Percentiles rank a stretch among this genome's conserved stretches.
These are phyloP conservation scores for Eurosta solidaginis DNA, from an alignment of 1,140 invertebrate genomes.

Conservation along the genomic window DNA sequence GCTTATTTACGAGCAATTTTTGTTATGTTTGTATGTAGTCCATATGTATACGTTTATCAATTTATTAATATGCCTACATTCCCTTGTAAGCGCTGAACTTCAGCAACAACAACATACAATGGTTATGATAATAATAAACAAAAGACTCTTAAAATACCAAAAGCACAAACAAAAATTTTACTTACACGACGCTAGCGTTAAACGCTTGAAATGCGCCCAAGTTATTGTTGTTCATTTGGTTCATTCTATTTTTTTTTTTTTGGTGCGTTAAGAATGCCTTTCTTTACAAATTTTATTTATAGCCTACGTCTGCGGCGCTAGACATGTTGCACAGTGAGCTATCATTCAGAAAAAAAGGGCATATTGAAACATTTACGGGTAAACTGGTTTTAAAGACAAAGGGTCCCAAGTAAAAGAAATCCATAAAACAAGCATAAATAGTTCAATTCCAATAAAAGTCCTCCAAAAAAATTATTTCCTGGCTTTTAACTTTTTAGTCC, in stretches of 20 bases:
- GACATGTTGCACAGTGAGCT: no score
- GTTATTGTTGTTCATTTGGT: no score
- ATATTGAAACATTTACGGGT: no score
- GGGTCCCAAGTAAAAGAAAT: no score
- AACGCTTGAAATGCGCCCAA: no score
- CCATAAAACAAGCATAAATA: no score
- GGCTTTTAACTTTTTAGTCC: no score
- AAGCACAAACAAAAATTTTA: not conserved
- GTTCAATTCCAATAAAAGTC: no score
- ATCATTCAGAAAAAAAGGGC: no score
- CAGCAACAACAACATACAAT: not conserved
- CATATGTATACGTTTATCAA: not conserved
- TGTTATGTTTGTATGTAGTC: not conserved
- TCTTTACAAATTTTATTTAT: constrained; percentile 13
- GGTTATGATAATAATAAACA: constrained; percentile 19
- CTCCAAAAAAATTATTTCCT: no score
- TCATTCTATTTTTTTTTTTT: not conserved
- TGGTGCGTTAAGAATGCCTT: not conserved
- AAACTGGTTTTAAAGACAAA: no score
- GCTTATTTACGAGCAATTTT: not conserved
- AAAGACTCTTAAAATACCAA: constrained; percentile 8
- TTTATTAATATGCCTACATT: constrained; percentile 21
- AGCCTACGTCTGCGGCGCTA: not conserved
- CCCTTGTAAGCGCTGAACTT: not conserved
- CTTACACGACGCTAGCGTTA: no score